Conservation (phyloP, 2,113 vertebrate genomes). For the Campylorhamphus procurvoides region DNA sequence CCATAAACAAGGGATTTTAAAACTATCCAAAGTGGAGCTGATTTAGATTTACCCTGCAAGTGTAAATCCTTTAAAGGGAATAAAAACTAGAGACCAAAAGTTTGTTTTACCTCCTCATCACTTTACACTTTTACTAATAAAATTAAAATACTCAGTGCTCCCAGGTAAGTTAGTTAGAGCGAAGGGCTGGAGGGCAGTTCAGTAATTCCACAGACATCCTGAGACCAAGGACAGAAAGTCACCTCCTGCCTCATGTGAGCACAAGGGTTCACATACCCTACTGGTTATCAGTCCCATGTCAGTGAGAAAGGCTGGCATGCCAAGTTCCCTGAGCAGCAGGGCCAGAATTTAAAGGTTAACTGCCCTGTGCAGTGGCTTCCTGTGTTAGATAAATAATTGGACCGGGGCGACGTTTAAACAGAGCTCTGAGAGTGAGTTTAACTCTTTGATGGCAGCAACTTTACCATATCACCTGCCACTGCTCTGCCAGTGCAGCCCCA, state of each 20-base stretch:
- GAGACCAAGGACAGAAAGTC: background rate
- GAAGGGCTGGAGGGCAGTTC: background rate
- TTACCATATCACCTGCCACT: background rate
- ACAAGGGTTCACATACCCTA: background rate
- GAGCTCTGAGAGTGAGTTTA: background rate
- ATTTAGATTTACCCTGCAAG: background rate
- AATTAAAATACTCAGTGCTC: background rate
- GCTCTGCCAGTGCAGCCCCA: background rate
- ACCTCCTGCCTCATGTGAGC: background rate
- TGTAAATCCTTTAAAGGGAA: background rate
- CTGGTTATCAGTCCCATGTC: background rate
- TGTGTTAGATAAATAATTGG: conserved; percentile 51
- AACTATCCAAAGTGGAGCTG: background rate
- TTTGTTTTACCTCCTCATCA: background rate
- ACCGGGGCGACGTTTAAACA: background rate
- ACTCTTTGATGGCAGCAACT: background rate
- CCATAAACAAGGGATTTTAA: background rate
- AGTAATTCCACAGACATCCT: background rate
- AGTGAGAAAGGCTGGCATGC: conserved; percentile 41
- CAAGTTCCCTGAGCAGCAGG: conserved; percentile 13
- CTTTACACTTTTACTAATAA: background rate
- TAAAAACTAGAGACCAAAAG: background rate
- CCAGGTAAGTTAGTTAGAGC: background rate
- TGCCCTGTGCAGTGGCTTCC: conserved; percentile 37
- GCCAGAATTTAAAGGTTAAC: conserved; percentile 51